A percentile compares a stretch with the other conserved stretches of the same genome.
These are phyloP conservation scores for Panulirus ornatus DNA, from an alignment of 1,140 invertebrate species.

Conservation along the genomic window DNA sequence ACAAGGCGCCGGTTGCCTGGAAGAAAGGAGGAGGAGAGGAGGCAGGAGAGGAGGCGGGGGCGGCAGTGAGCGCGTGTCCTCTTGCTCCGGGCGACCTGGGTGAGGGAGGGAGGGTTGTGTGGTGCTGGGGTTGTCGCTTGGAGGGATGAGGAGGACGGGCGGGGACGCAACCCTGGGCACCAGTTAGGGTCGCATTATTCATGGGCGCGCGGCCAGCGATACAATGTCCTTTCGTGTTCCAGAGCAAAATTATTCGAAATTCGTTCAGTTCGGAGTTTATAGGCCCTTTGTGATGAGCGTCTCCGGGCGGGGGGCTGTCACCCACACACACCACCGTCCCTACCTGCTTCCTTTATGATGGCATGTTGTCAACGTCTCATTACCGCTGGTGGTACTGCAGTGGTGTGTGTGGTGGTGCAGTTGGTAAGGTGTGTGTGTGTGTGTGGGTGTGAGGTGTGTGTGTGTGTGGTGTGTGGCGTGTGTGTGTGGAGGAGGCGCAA, in stretches of 20 bases:
- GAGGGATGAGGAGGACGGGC: not conserved
- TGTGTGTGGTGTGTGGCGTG: too few relatives aligned
- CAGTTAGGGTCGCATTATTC: slow-evolving; percentile 20
- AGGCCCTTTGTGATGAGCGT: not conserved
- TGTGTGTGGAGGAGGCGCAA: too few relatives aligned
- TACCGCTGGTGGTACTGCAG: not conserved
- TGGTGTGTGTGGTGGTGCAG: not conserved
- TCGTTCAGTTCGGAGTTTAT: not conserved
- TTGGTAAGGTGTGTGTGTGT: too few relatives aligned
- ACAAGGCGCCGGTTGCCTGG: too few relatives aligned
- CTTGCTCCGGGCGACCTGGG: not conserved
- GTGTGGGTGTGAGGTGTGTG: too few relatives aligned
- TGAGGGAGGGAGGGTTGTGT: not conserved
- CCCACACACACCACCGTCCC: too few relatives aligned
- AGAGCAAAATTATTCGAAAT: slow-evolving; percentile 28
- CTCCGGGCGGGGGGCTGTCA: not conserved
- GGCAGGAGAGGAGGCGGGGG: not conserved
- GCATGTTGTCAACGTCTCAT: not conserved
- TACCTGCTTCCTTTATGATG: slow-evolving; percentile 16
- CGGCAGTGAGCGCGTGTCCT: too few relatives aligned
- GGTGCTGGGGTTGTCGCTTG: not conserved
- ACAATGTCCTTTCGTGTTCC: slow-evolving; percentile 22
- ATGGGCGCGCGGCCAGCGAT: slow-evolving; percentile 7
- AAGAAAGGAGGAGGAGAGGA: not conserved
- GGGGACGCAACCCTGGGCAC: too few relatives aligned